Percentiles rank a stretch among this genome's conserved stretches.
Conservation (phyloP, 2,797 vertebrate genomes). For the Thunnus albacares region DNA sequence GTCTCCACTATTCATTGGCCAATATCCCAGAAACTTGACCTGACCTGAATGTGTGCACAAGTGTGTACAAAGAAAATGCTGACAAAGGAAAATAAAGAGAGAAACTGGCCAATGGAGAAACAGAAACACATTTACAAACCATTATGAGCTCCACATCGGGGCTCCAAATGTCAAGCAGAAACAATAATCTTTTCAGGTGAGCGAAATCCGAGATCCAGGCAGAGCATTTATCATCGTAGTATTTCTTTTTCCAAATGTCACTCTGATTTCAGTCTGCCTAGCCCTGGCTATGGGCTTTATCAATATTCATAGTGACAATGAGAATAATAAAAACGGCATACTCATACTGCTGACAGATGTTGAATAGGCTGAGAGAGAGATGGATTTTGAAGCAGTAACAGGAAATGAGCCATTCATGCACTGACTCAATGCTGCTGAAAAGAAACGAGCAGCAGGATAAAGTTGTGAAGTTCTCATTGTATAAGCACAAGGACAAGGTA, state of each 20-base stretch:
- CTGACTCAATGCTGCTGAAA: neutral
- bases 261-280: slow-evolving; percentile 25
- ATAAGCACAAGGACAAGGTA: neutral
- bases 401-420: slow-evolving; percentile 25
- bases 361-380: slow-evolving; percentile 23
- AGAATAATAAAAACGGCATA: slow-evolving; percentile 14
- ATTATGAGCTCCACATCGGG: slow-evolving; percentile 8
- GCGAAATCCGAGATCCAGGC: slow-evolving; percentile 15
- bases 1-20: neutral
- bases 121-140: slow-evolving; percentile 8
- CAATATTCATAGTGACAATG: slow-evolving; percentile 26
- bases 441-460: neutral
- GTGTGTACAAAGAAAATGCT: neutral
- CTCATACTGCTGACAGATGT: slow-evolving; percentile 29
- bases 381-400: slow-evolving; percentile 19
- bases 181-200: slow-evolving; percentile 47
- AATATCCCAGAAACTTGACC: neutral
- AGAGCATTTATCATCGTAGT: slow-evolving; percentile 38
- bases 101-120: neutral
- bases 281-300: slow-evolving; percentile 21
- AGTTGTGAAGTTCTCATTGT: slow-evolving; percentile 8
- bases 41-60: neutral
- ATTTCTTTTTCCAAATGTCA: slow-evolving; percentile 53
- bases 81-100: neutral
- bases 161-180: slow-evolving; percentile 53